These are phyloP conservation scores for Pedionomus torquatus DNA, from an alignment of 2,113 vertebrate genomes.

Conservation along the genomic window DNA sequence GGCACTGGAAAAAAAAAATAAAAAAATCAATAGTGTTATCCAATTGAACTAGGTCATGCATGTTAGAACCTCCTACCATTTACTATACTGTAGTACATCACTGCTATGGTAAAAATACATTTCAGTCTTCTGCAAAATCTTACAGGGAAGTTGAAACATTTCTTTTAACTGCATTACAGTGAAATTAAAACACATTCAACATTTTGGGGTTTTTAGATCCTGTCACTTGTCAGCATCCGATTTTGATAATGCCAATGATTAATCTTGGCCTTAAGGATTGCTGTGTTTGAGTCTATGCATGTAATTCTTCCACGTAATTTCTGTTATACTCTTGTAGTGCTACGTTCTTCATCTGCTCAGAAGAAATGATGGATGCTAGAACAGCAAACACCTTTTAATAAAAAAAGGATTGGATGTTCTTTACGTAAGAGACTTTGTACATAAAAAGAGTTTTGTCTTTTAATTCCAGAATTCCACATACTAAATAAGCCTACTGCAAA, in stretches of 20 bases:
- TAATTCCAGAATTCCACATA: background rate
- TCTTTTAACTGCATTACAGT: background rate
- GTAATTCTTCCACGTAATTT: background rate
- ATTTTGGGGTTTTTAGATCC: background rate
- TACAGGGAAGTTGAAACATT: background rate
- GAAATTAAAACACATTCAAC: background rate
- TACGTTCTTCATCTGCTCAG: background rate
- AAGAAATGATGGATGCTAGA: background rate
- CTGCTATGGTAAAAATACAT: background rate
- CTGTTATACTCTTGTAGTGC: background rate
- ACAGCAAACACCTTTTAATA: background rate
- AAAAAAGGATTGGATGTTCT: background rate
- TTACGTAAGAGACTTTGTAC: background rate
- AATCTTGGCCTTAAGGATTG: background rate
- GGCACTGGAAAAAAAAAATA: background rate
- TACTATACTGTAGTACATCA: background rate
- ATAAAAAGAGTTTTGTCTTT: background rate
- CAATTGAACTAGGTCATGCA: slow-evolving; percentile 9
- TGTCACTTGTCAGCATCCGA: background rate
- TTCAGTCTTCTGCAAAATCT: background rate
- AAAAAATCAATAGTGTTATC: background rate
- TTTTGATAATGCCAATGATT: background rate
- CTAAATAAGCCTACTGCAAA: slow-evolving; percentile 29
- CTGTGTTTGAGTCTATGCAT: fast-evolving
- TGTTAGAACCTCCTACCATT: background rate